Conservation (phyloP, 2,113 vertebrate genomes). For the Melanerpes aurifrons region DNA sequence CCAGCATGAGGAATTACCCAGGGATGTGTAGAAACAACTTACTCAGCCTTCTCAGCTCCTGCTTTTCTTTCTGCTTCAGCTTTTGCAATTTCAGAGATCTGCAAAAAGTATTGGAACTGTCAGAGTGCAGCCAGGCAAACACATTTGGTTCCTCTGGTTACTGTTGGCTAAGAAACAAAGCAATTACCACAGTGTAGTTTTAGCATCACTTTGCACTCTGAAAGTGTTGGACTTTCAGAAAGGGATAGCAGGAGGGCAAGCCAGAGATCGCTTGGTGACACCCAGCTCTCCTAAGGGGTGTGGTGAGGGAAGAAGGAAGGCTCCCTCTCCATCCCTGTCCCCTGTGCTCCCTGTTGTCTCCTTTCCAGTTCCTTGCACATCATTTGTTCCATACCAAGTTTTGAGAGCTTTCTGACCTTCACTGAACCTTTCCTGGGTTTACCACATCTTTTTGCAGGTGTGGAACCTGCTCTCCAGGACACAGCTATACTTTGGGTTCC, state of each 20-base stretch:
- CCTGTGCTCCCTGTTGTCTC: background rate
- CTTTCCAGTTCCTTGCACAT: background rate
- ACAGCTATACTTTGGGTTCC: background rate
- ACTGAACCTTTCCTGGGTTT: background rate
- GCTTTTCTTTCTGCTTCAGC: conserved; percentile 82
- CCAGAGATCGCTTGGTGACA: background rate
- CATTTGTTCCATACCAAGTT: background rate
- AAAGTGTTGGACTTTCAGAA: background rate
- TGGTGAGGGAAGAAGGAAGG: background rate
- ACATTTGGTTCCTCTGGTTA: background rate
- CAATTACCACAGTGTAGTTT: background rate
- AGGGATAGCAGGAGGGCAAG: background rate
- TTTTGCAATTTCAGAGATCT: conserved; percentile 83
- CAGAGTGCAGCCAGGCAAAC: background rate
- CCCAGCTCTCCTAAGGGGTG: background rate
- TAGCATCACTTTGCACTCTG: background rate
- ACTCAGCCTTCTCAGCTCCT: conserved; percentile 95
- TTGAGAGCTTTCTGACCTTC: background rate
- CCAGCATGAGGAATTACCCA: background rate
- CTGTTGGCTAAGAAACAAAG: background rate
- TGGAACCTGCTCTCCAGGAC: background rate
- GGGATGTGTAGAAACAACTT: conserved; percentile 72
- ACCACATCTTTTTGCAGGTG: background rate
- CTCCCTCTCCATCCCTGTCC: background rate
- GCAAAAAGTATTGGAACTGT: conserved; percentile 32